Conservation (phyloP, 2,888 invertebrate species). For the Dascillus cervinus region DNA sequence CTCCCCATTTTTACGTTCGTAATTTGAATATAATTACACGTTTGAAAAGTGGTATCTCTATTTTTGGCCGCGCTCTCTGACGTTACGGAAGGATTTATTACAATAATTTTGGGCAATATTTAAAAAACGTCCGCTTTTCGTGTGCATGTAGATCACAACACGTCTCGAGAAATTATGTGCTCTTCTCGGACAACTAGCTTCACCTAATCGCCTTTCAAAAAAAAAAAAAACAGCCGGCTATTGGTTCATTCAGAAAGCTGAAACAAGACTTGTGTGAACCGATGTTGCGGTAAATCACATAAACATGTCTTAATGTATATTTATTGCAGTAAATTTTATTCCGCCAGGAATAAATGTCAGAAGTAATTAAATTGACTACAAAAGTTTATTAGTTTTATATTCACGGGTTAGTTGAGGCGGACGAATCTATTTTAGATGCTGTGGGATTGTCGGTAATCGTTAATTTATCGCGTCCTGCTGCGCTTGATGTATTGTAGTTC, state of each 20-base stretch:
- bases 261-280: too few relatives aligned
- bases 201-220: too few relatives aligned
- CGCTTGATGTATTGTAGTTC: too few relatives aligned
- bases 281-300: conserved; percentile 1
- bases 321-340: conserved; percentile 1
- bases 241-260: too few relatives aligned
- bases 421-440: too few relatives aligned
- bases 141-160: too few relatives aligned
- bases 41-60: conserved; percentile 20
- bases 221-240: too few relatives aligned
- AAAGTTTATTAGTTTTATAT: too few relatives aligned
- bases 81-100: conserved; percentile 21
- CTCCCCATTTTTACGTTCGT: conserved; percentile 19
- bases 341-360: neutral
- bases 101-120: conserved; percentile 3
- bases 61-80: conserved; percentile 15
- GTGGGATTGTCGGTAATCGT: too few relatives aligned
- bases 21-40: conserved; percentile 28
- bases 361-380: conserved; percentile 3
- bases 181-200: neutral
- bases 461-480: too few relatives aligned
- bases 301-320: conserved; percentile 1
- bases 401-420: too few relatives aligned
- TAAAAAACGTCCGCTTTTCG: too few relatives aligned
- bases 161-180: conserved; percentile 3